Base-by-base conservation (phyloP, 1,140 invertebrate genomes). In the Drosophila repleta region DNA sequence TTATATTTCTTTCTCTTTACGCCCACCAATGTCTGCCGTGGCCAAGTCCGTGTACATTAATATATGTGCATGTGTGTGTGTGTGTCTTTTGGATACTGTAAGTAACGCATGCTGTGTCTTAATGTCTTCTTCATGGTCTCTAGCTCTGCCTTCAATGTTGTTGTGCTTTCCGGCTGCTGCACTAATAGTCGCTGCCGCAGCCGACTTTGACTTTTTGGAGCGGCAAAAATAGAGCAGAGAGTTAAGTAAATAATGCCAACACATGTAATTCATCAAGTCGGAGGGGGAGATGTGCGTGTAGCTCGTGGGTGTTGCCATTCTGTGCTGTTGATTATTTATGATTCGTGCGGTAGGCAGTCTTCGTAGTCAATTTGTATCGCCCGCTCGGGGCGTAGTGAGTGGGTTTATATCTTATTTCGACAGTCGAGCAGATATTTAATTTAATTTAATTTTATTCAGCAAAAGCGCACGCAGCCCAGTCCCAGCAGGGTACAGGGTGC, bases 241-340 rank as follows among this genome's bases (percentile, higher is more conserved):
- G 83, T 88, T 88, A 88, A 88, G 83, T 88, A 88, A 88, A 88
- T 88, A 88, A 88, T 88, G 79, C 83, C 79, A 79, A 88, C 83
- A 88, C 83, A 88, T 88, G 83, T 88, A 88, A 83, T 88, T 79
- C 83, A 85, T 85, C 82, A 85, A 57, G 83, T 48, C 32, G 20
- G 56, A 29, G 29, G 29, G 8, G 8, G 4, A 1, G 8, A 39
- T 62, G 49, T 29, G 60, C 29, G 61, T 35, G 69, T n/a, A 62
- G 41, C 61, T 62, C 26, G 37, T 26, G 18, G 37, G 52, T 64
- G 67, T 55, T 21, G 56, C 46, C 29, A 29, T 53, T 20, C 15
- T 39, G 26, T 60, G 39, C 6, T 32, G 29, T 39, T 49, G 61
- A 62, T 76, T 81, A 81, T 81, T 81, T 81, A 81, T 81, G 67